Evolutionary conservation across 2,113 vertebrate species (phyloP).

Genomic region (Bolborhynchus lineola): DNA sequence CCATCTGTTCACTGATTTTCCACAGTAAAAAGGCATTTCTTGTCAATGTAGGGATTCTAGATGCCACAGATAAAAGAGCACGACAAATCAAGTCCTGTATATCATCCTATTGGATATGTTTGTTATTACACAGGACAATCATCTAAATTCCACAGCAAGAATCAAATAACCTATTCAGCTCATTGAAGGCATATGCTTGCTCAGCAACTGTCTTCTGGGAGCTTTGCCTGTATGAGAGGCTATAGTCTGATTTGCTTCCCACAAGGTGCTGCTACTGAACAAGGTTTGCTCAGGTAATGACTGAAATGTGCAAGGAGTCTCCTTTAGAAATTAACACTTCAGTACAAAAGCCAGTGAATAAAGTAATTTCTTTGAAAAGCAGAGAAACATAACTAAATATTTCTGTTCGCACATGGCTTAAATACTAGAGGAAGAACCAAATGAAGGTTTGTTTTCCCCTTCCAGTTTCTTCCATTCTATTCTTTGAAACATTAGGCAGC

Average conservation of each 20-base stretch:
- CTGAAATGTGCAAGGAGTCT: background rate
- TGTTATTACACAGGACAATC: background rate
- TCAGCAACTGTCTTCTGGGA: background rate
- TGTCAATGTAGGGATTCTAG: background rate
- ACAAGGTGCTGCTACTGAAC: slow-evolving; percentile 66
- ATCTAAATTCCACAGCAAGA: background rate
- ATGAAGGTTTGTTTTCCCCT: background rate
- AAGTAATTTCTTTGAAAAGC: slow-evolving; percentile 4
- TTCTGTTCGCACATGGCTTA: background rate
- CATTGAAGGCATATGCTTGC: background rate
- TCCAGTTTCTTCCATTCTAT: background rate
- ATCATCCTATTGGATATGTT: background rate
- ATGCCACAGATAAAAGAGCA: background rate
- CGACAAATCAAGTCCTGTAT: background rate
- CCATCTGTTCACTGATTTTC: background rate
- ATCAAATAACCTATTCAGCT: background rate
- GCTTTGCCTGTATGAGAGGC: background rate
- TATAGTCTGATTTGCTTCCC: slow-evolving; percentile 18
- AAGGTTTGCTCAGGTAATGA: background rate
- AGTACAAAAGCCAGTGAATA: background rate
- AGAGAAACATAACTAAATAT: slow-evolving; percentile 1
- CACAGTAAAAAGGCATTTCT: background rate
- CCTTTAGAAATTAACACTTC: background rate
- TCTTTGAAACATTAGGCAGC: slow-evolving; percentile 50
- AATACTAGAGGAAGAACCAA: slow-evolving; percentile 39